Base-by-base conservation (phyloP, 2,797 vertebrate genomes). In the Decapterus maruadsi region DNA sequence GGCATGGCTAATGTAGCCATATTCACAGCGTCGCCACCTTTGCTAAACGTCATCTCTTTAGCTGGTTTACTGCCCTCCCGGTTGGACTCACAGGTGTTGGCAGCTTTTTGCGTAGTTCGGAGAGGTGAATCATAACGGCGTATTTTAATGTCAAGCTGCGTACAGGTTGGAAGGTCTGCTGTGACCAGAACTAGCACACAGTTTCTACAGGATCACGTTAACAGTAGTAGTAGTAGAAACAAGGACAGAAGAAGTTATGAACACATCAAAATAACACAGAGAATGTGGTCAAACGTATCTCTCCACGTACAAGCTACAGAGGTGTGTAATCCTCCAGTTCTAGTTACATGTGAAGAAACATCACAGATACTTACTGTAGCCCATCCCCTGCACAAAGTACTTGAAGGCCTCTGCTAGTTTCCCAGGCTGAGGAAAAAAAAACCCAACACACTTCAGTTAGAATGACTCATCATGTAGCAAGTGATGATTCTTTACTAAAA, bases 381-480 rank as follows among this genome's bases (percentile, higher is more conserved):
- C 94, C 95, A 95, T 95, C 63, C 95, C 95, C 89, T 95, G 95
- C 70, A 95, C 93, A 88, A 95, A 95, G 50, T 95, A 95, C 84
- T 95, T 95, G 87, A 95, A 95, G 72, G 95, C 94, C 73, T 95
- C 94, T 0, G 93, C 83, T 0, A 95, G 92, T 89, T 95, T 95
- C 65, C 93, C 93, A 72, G 94, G 95, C 94, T 95, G 82, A 38
- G 69, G 68, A 31, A 8, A 84, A 61, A 84, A 29, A 61, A 42
- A n/a, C n/a, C 48, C 29, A 5, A 56, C n/a, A 75, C 9, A 9
- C 7, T 40, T 17, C 20, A 60, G 16, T 65, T 11, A 36, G 31
- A 56, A 40, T 8, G 13, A 11, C 46, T 48, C 17, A 48, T 48
- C 19, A 13, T 40, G 8, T 40, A 40, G 10, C 8, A 40, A 40